Evolutionary conservation across 2,113 vertebrate genomes (phyloP).

Genomic region (Rhinogobius similis): DNA sequence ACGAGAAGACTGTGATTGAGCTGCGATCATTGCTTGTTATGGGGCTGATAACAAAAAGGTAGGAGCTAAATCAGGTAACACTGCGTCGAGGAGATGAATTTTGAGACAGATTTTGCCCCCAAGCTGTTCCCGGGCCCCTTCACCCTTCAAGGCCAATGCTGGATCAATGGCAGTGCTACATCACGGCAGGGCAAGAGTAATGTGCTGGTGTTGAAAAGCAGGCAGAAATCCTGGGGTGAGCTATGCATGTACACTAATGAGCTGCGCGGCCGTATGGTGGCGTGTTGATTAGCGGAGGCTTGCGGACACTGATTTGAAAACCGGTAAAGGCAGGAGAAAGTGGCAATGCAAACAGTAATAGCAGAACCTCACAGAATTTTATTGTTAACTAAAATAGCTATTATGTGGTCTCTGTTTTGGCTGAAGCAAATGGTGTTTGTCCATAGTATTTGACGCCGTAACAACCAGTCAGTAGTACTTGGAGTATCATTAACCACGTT

Average conservation of each 20-base stretch:
- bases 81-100: slow-evolving; percentile 5
- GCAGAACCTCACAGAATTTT: too few relatives aligned
- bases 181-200: slow-evolving; percentile 61
- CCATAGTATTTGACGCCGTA: too few relatives aligned
- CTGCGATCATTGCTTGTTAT: slow-evolving; percentile 68
- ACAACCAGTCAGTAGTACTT: too few relatives aligned
- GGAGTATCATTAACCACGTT: too few relatives aligned
- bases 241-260: slow-evolving; percentile 70
- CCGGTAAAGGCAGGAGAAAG: slow-evolving; percentile 37
- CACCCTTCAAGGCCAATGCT: slow-evolving; percentile 21
- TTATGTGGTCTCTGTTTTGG: too few relatives aligned
- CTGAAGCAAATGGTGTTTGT: too few relatives aligned
- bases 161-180: slow-evolving; percentile 62
- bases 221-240: slow-evolving; percentile 63
- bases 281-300: slow-evolving; percentile 63
- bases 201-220: slow-evolving; percentile 53
- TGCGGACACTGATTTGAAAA: slow-evolving; percentile 63
- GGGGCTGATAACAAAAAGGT: slow-evolving; percentile 30
- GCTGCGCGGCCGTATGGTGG: slow-evolving; percentile 64
- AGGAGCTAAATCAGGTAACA: slow-evolving; percentile 13
- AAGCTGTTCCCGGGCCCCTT: slow-evolving; percentile 16
- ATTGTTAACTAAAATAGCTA: too few relatives aligned
- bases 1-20: slow-evolving; percentile 65
- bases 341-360: slow-evolving; percentile 14
- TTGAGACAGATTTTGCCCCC: slow-evolving; percentile 27